phyloP scores from a whole-genome alignment of 2,888 invertebrate genomes.

The Sicus ferrugineus region DNA sequence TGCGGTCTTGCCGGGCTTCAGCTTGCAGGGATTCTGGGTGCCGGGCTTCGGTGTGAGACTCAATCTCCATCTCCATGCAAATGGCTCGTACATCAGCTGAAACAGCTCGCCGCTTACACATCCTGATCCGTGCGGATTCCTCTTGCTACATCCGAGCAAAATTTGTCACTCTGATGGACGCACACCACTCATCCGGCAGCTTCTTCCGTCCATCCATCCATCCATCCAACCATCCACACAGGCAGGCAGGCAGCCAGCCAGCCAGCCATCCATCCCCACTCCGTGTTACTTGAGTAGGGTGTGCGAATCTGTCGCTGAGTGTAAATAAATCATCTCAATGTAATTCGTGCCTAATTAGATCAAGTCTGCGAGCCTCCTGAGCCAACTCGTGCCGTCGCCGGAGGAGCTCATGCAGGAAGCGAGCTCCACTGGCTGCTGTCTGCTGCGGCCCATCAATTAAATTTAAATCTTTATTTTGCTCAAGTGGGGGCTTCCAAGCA shows the following conservation, averaged over 20 bases:
- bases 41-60: background rate
- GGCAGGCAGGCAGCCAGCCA: background rate
- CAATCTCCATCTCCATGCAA: background rate
- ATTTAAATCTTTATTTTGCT: conserved; percentile 52
- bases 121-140: background rate
- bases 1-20: too few species aligned
- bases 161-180: conserved; percentile 41
- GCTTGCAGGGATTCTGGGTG: background rate
- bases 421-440: background rate
- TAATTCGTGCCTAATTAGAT: conserved; percentile 47
- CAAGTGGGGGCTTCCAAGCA: background rate
- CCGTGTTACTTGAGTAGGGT: background rate
- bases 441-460: conserved; percentile 53
- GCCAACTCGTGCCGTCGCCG: too few species aligned
- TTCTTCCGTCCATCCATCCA: background rate
- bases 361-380: conserved; percentile 47
- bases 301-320: background rate
- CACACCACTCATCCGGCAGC: conserved; percentile 13
- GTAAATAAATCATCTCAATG: conserved; percentile 42
- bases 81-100: conserved; percentile 2
- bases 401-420: background rate
- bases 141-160: conserved; percentile 5
- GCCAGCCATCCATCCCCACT: conserved; percentile 1
- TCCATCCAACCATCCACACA: background rate
- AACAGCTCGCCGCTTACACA: conserved; percentile 2